Percentiles rank a stretch among this genome's conserved stretches.
Conservation (phyloP, 2,888 invertebrate species). For the Oligia strigilis region DNA sequence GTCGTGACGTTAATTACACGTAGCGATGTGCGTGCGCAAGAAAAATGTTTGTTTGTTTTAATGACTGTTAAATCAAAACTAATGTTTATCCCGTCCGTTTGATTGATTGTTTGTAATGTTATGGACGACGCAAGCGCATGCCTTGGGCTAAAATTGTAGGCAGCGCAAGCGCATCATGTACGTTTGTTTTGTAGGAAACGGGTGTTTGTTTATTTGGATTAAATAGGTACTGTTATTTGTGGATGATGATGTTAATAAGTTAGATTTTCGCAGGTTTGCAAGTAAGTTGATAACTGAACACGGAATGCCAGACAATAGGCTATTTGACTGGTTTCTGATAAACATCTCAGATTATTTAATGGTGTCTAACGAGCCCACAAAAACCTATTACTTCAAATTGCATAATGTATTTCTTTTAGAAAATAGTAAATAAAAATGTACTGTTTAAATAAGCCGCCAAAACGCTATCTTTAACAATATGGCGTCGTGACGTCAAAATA, state of each 20-base stretch:
- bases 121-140: constrained; percentile 70
- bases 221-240: neutral
- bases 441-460: too few relatives aligned
- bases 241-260: neutral
- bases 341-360: too few relatives aligned
- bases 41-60: constrained; percentile 83
- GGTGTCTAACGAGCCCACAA: too few relatives aligned
- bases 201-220: constrained; percentile 35
- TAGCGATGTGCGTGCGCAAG: constrained; percentile 72
- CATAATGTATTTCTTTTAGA: too few relatives aligned
- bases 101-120: constrained; percentile 81
- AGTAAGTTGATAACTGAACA: neutral
- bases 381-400: too few relatives aligned
- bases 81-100: constrained; percentile 82
- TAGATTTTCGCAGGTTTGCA: neutral
- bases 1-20: constrained; percentile 82
- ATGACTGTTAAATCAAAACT: constrained; percentile 84
- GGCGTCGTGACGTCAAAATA: too few relatives aligned
- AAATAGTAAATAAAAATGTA: too few relatives aligned
- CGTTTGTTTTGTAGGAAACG: constrained; percentile 51
- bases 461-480: too few relatives aligned
- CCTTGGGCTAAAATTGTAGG: constrained; percentile 72
- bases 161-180: constrained; percentile 32
- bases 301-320: neutral
- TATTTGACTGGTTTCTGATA: too few relatives aligned